Percentiles rank a stretch among this genome's conserved stretches.
Conservation (phyloP, 2,888 invertebrate genomes). For the Elaeidobius kamerunicus region DNA sequence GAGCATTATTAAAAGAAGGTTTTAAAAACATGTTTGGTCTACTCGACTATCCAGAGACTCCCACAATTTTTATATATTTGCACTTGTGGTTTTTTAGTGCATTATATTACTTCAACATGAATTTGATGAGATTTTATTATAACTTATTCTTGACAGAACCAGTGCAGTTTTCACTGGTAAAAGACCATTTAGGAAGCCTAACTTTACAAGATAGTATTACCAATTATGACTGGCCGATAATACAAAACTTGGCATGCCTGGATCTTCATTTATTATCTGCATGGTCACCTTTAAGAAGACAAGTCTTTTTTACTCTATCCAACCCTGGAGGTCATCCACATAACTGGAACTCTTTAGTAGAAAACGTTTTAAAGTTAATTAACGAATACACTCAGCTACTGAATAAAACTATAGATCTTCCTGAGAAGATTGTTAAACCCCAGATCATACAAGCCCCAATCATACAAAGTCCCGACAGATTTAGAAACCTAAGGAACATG, state of each 20-base stretch:
- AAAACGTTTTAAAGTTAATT: conserved; percentile 61
- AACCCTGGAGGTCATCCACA: conserved; percentile 85
- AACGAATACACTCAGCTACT: conserved; percentile 65
- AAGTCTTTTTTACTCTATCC: conserved; percentile 68
- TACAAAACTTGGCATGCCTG: conserved; percentile 72
- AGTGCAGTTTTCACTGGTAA: conserved; percentile 62
- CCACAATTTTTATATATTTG: conserved; percentile 53
- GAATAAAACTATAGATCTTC: conserved; percentile 45
- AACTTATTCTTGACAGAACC: conserved; percentile 69
- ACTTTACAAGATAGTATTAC: conserved; percentile 62
- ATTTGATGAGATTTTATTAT: conserved; percentile 68
- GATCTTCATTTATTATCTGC: conserved; percentile 68
- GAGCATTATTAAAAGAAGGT: conserved; percentile 54
- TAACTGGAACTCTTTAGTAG: conserved; percentile 75
- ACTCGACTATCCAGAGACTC: conserved; percentile 50
- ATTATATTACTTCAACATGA: conserved; percentile 67
- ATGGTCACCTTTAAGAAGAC: conserved; percentile 59
- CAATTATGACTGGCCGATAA: conserved; percentile 60
- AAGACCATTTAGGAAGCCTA: conserved; percentile 47
- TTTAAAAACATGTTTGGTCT: conserved; percentile 56
- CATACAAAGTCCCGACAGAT: conserved; percentile 33
- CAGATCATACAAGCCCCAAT: conserved; percentile 22
- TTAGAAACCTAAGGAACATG: conserved; percentile 44
- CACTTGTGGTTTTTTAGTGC: conserved; percentile 68
- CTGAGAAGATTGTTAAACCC: conserved; percentile 21